These are phyloP conservation scores for Channa striata DNA, from an alignment of 2,797 vertebrate genomes.

Conservation along the genomic window DNA sequence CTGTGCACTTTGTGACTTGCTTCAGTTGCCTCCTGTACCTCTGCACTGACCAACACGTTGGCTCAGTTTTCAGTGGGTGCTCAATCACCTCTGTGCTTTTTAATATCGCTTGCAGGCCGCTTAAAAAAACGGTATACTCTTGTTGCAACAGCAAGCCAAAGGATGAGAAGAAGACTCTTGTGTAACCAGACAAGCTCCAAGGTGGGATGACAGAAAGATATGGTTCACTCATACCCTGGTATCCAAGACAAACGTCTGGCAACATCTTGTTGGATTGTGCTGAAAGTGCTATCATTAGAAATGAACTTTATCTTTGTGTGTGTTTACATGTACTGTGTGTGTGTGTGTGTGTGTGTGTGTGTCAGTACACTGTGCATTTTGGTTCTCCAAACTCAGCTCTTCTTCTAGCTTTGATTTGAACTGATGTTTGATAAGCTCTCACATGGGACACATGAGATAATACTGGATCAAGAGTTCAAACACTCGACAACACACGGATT, in stretches of 20 bases:
- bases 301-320: constrained; percentile 45
- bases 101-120: constrained; percentile 22
- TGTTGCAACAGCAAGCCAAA: constrained; percentile 36
- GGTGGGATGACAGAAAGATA: constrained; percentile 32
- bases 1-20: constrained; percentile 17
- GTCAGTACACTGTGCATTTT: constrained; percentile 53
- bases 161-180: constrained; percentile 34
- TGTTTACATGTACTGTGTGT: constrained; percentile 52
- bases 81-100: constrained; percentile 68
- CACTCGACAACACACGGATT: constrained; percentile 73
- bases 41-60: constrained; percentile 2
- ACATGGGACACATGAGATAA: constrained; percentile 84
- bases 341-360: constrained; percentile 37
- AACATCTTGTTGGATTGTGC: constrained; percentile 79
- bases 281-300: constrained; percentile 81
- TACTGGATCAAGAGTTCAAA: constrained; percentile 86
- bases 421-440: constrained; percentile 56
- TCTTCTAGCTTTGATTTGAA: constrained; percentile 50
- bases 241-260: constrained; percentile 69
- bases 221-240: constrained; percentile 61
- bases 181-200: constrained; percentile 27
- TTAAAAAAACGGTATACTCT: constrained; percentile 26
- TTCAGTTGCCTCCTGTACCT: not conserved
- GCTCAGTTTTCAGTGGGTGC: constrained; percentile 20
- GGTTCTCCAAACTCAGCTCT: constrained; percentile 36